Evolutionary conservation across 2,888 invertebrate species (phyloP), one percentile per base, ranked within the genome.

Genomic region (Amphiduros pacificus): DNA sequence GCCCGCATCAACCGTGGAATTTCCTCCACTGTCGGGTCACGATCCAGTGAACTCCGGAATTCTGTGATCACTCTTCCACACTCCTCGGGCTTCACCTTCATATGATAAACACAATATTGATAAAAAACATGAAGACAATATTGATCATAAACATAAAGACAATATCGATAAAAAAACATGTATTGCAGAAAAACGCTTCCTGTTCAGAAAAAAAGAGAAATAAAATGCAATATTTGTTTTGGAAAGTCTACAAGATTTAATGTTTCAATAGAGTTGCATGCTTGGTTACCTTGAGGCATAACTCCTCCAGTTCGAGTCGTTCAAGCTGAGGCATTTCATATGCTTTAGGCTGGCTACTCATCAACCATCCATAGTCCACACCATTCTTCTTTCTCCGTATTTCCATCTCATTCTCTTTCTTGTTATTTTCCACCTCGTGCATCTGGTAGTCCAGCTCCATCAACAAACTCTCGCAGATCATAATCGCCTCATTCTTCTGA

Each of bases 331-430:
- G 73, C 41, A 80, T 73, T 62, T 77, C 74, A 57, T 74, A 80
- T 3, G 60, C 29, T 60, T 73, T 69, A 1, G 73, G 65, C 51
- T 28, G 32, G 1, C 67, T 60, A 17, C 72, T 75, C 5, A 77
- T 70, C 14, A 80, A 68, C 80, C 80, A 80, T 56, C 74, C 76
- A 66, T 80, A 80, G 59, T 80, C 80, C 3, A 78, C 79, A 6
- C 77, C 77, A 2, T 71, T 73, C 31, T 53, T 60, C 22, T 55
- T 56, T 6, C 73, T 60, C 17, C 71, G 68, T 44, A 71, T 65
- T 36, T 77, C 73, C 26, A 67, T 64, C 26, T 77, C 74, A 11
- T 66, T 62, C 48, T 76, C 74, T 29, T 68, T 60, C 5, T 61
- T 55, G 1, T 62, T 27, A 14, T 70, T 65, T 28, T 78, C 79